Evolutionary conservation across 1,140 invertebrate species (phyloP).

Genomic region (Solenopsis invicta): DNA sequence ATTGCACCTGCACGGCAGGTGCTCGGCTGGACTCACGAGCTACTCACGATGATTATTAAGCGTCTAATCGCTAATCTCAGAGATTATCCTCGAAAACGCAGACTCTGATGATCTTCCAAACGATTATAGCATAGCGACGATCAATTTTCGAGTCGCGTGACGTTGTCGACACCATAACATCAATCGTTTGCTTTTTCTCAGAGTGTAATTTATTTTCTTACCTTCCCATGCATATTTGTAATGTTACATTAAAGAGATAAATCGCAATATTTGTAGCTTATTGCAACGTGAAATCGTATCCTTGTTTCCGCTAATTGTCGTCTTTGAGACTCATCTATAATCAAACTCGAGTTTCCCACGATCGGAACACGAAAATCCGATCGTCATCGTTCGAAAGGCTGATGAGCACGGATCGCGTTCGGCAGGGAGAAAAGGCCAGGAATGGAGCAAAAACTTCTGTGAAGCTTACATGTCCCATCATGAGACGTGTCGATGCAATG

Average conservation of each 20-base stretch:
- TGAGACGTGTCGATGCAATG: slow-evolving; percentile 53
- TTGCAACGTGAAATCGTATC: background rate
- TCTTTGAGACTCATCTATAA: background rate
- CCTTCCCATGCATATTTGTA: background rate
- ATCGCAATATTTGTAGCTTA: background rate
- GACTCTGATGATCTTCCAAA: slow-evolving; percentile 15
- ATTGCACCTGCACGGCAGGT: slow-evolving; percentile 81
- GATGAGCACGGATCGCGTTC: background rate
- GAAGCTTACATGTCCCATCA: slow-evolving; percentile 55
- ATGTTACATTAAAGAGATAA: background rate
- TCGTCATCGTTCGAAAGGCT: background rate
- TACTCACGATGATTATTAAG: slow-evolving; percentile 65
- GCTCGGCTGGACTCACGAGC: slow-evolving; percentile 48
- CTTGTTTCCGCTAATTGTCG: background rate
- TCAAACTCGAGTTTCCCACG: background rate
- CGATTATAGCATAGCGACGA: slow-evolving; percentile 13
- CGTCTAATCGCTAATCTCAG: slow-evolving; percentile 67
- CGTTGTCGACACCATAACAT: slow-evolving; percentile 30
- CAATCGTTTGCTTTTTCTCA: background rate
- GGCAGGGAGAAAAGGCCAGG: background rate
- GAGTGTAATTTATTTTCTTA: background rate
- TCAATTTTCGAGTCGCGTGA: slow-evolving; percentile 54
- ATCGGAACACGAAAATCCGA: slow-evolving; percentile 53
- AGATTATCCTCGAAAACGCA: slow-evolving; percentile 59
- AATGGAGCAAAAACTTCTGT: background rate